Conservation (phyloP, 2,888 invertebrate genomes). For the Acrobasis suavella region DNA sequence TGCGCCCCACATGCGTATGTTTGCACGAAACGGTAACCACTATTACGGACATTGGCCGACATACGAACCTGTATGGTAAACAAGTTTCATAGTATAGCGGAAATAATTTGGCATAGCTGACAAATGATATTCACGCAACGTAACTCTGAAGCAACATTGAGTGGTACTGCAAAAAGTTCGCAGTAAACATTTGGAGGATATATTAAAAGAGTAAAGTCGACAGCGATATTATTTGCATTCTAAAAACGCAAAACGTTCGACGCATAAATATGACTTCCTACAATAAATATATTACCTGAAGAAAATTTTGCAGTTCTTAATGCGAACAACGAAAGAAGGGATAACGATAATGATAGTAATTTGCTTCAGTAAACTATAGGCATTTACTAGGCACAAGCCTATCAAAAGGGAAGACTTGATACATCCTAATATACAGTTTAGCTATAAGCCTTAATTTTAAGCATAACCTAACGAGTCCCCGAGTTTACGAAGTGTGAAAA, state of each 20-base stretch:
- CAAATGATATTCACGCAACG: conserved; percentile 4
- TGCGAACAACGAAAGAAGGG: no score
- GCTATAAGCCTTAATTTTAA: conserved; percentile 6
- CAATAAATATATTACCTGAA: no score
- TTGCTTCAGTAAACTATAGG: no score
- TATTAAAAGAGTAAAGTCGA: no score
- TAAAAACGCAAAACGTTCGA: not conserved
- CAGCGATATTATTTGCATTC: not conserved
- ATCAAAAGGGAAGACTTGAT: no score
- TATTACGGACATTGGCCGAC: conserved; percentile 48
- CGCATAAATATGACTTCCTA: no score
- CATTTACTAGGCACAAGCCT: no score
- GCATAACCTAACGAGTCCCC: conserved; percentile 18
- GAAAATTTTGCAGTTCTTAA: no score
- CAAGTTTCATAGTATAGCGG: conserved; percentile 9
- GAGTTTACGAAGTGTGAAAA: conserved; percentile 19
- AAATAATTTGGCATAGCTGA: conserved; percentile 14
- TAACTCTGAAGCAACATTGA: not conserved
- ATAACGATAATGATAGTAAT: no score
- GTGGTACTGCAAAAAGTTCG: not conserved
- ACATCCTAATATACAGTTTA: no score
- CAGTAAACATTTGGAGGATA: not conserved
- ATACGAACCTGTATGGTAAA: conserved; percentile 27
- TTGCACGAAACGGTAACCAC: conserved; percentile 61
- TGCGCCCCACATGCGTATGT: conserved; percentile 37